Percentiles rank a stretch among this genome's conserved stretches.
phyloP scores from a whole-genome alignment of 2,797 vertebrate genomes.

The Macropodus opercularis region DNA sequence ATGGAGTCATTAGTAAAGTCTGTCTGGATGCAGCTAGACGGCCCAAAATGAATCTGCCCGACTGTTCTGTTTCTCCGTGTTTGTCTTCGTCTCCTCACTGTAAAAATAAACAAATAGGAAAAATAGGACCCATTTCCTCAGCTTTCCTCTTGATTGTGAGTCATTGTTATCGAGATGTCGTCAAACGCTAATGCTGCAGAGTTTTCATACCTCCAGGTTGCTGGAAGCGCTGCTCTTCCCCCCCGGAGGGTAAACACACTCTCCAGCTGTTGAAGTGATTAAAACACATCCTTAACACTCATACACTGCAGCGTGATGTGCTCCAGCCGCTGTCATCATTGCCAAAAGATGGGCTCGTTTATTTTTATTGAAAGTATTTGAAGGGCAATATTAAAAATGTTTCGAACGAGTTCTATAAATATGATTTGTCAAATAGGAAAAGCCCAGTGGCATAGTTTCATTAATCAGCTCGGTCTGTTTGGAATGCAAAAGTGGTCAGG shows the following conservation, averaged over 20 bases:
- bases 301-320: conserved; percentile 5
- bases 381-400: conserved; percentile 6
- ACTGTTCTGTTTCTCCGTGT: background rate
- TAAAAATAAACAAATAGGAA: conserved; percentile 21
- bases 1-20: conserved; percentile 25
- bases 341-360: conserved; percentile 4
- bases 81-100: conserved; percentile 7
- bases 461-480: conserved; percentile 2
- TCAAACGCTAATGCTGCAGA: conserved; percentile 23
- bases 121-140: background rate
- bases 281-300: conserved; percentile 8
- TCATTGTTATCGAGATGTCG: conserved; percentile 37
- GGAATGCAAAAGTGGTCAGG: conserved; percentile 28
- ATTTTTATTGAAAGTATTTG: background rate
- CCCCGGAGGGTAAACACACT: conserved; percentile 39
- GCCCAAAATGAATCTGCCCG: conserved; percentile 7
- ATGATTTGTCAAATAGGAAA: background rate
- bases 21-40: background rate
- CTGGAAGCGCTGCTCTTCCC: conserved; percentile 25
- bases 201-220: conserved; percentile 25
- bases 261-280: conserved; percentile 34
- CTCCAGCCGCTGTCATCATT: conserved; percentile 6
- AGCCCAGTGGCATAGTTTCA: conserved; percentile 17
- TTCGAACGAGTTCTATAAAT: conserved; percentile 6
- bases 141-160: conserved; percentile 28